These are phyloP conservation scores for Mormyrus iriodes DNA, from an alignment of 2,113 vertebrate genomes.

Conservation along the genomic window DNA sequence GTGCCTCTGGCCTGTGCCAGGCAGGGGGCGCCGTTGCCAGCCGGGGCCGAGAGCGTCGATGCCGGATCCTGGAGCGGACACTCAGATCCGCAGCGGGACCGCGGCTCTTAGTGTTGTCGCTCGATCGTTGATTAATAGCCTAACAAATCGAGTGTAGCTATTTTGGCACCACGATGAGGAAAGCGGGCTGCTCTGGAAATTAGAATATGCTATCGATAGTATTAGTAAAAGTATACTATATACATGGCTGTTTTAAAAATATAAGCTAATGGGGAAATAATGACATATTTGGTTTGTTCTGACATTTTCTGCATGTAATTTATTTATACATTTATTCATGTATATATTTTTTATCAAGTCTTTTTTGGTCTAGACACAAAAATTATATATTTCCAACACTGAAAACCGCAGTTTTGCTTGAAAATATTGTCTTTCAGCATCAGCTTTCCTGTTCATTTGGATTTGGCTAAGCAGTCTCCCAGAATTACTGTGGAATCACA, in stretches of 20 bases:
- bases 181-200: not conserved
- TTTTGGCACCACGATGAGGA: not conserved
- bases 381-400: not conserved
- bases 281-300: not conserved
- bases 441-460: not conserved
- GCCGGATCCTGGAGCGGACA: not conserved
- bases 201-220: not conserved
- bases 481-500: not conserved
- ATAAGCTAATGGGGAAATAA: not conserved
- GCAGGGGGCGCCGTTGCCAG: conserved; percentile 39
- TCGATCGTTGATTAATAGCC: not conserved
- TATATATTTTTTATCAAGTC: not conserved
- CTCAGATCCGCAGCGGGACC: not conserved
- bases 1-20: conserved; percentile 46
- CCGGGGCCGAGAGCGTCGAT: not conserved
- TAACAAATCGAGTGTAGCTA: not conserved
- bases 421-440: not conserved
- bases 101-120: not conserved
- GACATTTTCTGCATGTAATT: not conserved
- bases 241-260: not conserved
- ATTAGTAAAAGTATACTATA: not conserved
- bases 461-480: not conserved
- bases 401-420: not conserved
- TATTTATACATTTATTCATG: not conserved
- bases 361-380: not conserved